Evolutionary conservation across 2,888 invertebrate genomes (phyloP), one percentile per base, ranked within the genome.

Genomic region (Epiblema foenella): DNA sequence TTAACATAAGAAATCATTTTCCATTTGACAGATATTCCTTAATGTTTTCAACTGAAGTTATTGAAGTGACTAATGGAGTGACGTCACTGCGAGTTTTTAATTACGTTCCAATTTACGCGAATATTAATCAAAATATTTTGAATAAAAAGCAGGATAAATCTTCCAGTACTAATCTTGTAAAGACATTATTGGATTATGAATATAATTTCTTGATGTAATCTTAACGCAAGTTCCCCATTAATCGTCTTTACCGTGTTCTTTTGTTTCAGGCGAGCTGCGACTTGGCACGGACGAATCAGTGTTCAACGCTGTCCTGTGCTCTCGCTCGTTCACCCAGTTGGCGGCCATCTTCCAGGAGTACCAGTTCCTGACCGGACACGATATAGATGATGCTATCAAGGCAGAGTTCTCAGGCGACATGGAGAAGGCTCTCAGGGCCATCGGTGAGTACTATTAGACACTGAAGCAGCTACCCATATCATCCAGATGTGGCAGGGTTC

Each of bases 231-330:
- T n/a, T n/a, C n/a, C n/a, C n/a, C n/a, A 24, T 1, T 24, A 24
- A 24, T 24, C 15, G 46, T 46, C 8, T 46, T 46, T 24, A 42
- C 24, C n/a, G 46, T 60, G 20, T 9, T 33, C 33, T 7, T 42
- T 37, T 39, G 15, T 82, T 82, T 2, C 85, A 94, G 93, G 94
- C 77, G 94, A 94, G 72, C 89, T 93, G 0, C 91, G 92, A 7
- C 85, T 97, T 65, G 98, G 98, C 68, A 98, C 98, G 0, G 98
- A 98, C 85, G 98, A 98, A 88, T 97, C 97, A 0, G 95, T 95
- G 64, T 98, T 98, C 92, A 97, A 98, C 88, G 95, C 96, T 76
- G 95, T 98, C 68, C 94, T 98, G 59, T 97, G 97, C 78, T 96
- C 97, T 69, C 95, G 98, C 66, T 93, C 93, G 74, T 94, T 92